Evolutionary conservation across 2,113 vertebrate species (phyloP), one percentile per base, ranked within the genome.

Genomic region (Dendropsophus ebraccatus): DNA sequence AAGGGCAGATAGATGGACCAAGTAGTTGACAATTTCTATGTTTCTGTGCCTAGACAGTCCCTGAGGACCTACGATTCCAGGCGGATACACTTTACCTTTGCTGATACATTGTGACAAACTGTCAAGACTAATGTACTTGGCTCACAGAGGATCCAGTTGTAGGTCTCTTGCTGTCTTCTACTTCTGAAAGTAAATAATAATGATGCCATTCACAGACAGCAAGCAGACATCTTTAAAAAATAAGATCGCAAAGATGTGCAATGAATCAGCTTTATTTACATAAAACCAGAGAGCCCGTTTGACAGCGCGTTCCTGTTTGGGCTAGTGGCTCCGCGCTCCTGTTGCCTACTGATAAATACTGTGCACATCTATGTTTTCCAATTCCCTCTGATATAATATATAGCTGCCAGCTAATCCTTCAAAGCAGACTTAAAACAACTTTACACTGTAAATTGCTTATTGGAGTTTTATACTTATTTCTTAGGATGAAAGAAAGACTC

Each of bases 401-500:
- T 28, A 30, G 37, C 56, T 65, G 73, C 54, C 14, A 84, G 70
- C 52, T 54, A 56, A 67, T 69, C 32, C 45, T 79, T 85, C 58
- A 78, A 69, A 69, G 37, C 19, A 35, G 41, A 35, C 37, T 8
- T 28, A 78, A 49, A 65, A 74, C 21, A 62, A 12, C 35, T 65
- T 32, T 84, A 78, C 25, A 25, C 54, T 84, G 52, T 54, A 85
- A 54, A 78, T 69, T 28, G 32, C 50, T 69, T 3, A 73, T 72
- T 75, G n/a, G 35, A 28, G 25, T 25, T 84, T 76, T 28, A 30
- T 73, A 56, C 37, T 23, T 52, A 6, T 87, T 58, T 87, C 73
- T 25, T n/a, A 87, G 85, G 52, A 73, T 62, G 78, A 74, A 81
- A 81, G 52, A 58, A 81, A 62, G 41, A 49, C 50, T 8, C 10